Percentiles rank a stretch among this genome's conserved stretches.
Conservation (phyloP, 2,113 vertebrate species). For the Epinephelus moara region DNA sequence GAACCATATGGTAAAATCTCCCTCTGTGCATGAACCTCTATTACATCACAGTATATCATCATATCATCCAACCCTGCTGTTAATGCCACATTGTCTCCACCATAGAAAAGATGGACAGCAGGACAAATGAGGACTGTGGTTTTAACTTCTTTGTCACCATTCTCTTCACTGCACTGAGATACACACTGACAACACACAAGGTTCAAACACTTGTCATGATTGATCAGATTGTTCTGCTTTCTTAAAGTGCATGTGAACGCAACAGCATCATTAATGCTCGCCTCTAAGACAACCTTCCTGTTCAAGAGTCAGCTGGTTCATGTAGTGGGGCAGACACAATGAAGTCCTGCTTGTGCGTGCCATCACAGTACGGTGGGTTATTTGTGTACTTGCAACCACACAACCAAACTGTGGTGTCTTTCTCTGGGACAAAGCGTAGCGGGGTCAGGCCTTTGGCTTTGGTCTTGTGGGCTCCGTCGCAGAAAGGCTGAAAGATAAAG, state of each 20-base stretch:
- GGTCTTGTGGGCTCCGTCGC: conserved; percentile 87
- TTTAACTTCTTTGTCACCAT: background rate
- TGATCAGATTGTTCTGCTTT: background rate
- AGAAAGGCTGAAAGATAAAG: conserved; percentile 87
- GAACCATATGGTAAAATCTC: background rate
- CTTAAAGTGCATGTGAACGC: background rate
- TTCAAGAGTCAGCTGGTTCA: conserved; percentile 22
- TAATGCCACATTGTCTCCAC: background rate
- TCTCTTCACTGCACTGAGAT: background rate
- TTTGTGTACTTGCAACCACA: conserved; percentile 89
- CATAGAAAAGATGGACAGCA: background rate
- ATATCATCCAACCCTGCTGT: background rate
- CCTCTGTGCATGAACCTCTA: background rate
- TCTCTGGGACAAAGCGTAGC: conserved; percentile 82
- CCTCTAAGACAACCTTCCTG: background rate
- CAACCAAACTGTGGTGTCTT: conserved; percentile 75
- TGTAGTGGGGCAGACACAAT: conserved; percentile 60
- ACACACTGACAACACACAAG: background rate
- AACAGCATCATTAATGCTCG: background rate
- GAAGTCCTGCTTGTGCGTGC: conserved; percentile 84
- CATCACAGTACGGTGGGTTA: conserved; percentile 87
- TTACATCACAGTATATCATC: background rate
- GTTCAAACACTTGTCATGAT: background rate
- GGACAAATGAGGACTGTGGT: background rate
- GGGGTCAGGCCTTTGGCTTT: conserved; percentile 77